phyloP scores from a whole-genome alignment of 2,113 vertebrate species.

The Semnornis frantzii region DNA sequence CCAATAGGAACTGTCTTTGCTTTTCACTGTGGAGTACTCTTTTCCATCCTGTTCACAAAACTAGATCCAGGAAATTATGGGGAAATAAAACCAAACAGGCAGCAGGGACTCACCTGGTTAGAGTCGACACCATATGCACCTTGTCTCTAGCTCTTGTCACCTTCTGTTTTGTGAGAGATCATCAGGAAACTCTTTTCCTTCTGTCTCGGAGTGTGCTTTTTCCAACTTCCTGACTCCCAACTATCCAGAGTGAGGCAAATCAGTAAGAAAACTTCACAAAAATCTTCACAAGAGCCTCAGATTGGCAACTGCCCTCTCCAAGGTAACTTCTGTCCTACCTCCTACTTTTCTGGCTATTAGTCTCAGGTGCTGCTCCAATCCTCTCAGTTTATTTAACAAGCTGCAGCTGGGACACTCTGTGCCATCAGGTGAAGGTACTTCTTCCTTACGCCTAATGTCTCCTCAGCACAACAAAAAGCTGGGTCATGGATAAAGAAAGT shows the following conservation, averaged over 20 bases:
- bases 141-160: not conserved
- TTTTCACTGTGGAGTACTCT: not conserved
- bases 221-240: not conserved
- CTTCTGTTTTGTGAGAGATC: not conserved
- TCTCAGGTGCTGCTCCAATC: not conserved
- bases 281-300: not conserved
- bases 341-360: not conserved
- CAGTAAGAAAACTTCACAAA: not conserved
- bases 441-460: not conserved
- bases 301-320: not conserved
- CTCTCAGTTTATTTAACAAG: not conserved
- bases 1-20: not conserved
- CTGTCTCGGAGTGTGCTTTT: not conserved
- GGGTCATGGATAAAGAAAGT: not conserved
- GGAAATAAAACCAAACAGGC: not conserved
- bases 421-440: not conserved
- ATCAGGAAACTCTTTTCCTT: not conserved
- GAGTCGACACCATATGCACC: not conserved
- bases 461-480: not conserved
- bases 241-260: not conserved
- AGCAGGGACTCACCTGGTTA: constrained; percentile 14
- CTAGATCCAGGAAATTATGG: not conserved
- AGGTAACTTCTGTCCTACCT: not conserved
- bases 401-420: not conserved
- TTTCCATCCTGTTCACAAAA: not conserved